Evolutionary conservation across 2,797 vertebrate genomes (phyloP).

Genomic region (Scyliorhinus canicula): DNA sequence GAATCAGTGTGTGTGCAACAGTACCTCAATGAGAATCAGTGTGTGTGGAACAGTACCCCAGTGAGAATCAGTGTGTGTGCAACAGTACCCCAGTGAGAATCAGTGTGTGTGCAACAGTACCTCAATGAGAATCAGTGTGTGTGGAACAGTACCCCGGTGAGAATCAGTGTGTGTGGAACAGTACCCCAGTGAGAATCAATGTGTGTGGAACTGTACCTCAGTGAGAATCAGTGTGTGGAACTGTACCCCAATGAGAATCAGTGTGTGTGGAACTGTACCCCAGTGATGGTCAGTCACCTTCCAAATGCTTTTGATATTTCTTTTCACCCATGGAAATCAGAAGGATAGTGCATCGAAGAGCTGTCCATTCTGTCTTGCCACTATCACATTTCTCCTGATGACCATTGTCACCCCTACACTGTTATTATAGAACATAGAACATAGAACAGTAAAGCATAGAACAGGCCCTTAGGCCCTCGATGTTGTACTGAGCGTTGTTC

Average conservation of each 20-base stretch:
- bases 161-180: not conserved
- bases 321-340: no score
- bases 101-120: not conserved
- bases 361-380: not conserved
- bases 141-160: not conserved
- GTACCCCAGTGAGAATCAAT: not conserved
- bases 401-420: not conserved
- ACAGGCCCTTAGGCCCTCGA: no score
- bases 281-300: not conserved
- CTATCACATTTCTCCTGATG: not conserved
- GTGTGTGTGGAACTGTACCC: not conserved
- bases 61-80: not conserved
- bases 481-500: no score
- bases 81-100: not conserved
- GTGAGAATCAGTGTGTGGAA: not conserved
- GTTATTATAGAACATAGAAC: no score
- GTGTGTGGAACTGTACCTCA: not conserved
- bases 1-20: not conserved
- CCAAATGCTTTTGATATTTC: not conserved
- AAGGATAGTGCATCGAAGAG: not conserved
- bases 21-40: not conserved
- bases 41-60: not conserved
- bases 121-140: not conserved
- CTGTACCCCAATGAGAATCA: not conserved
- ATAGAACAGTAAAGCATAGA: no score